A percentile compares a stretch with the other conserved stretches of the same genome.
phyloP scores from a whole-genome alignment of 1,140 invertebrate species.

The Pseudobourletiella spinata region DNA sequence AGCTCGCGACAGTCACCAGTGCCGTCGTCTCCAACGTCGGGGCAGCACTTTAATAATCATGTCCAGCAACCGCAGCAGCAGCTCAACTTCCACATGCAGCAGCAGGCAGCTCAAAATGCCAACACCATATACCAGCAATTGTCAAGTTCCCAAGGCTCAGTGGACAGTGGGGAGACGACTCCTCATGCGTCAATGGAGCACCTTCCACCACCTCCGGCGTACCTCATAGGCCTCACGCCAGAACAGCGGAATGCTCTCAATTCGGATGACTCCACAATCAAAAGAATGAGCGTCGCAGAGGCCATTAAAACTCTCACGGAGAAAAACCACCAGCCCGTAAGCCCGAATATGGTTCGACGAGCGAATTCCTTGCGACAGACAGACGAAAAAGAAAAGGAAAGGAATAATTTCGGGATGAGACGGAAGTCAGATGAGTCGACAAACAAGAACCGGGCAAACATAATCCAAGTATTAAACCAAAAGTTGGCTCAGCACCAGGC shows the following conservation, averaged over 20 bases:
- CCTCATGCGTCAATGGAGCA: slow-evolving; percentile 48
- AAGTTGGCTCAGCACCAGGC: slow-evolving; percentile 44
- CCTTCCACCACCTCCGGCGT: slow-evolving; percentile 73
- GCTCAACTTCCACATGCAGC: no score
- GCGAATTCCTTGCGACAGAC: slow-evolving; percentile 38
- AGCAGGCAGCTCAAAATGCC: slow-evolving; percentile 13
- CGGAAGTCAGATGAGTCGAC: background rate
- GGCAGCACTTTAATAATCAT: slow-evolving; percentile 1
- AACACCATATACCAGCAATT: slow-evolving; percentile 15
- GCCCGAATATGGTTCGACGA: slow-evolving; percentile 63
- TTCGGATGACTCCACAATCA: slow-evolving; percentile 24
- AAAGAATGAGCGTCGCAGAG: slow-evolving; percentile 61
- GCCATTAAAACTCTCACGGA: slow-evolving; percentile 76
- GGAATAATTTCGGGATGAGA: background rate
- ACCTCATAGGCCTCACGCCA: slow-evolving; percentile 56
- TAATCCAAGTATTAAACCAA: slow-evolving; percentile 60
- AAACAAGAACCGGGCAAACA: slow-evolving; percentile 32
- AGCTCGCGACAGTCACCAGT: slow-evolving; percentile 9
- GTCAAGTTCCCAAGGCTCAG: slow-evolving; percentile 24
- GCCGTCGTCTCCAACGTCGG: slow-evolving; percentile 4
- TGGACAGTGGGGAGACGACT: slow-evolving; percentile 36
- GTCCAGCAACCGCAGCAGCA: background rate
- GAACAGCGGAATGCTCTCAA: slow-evolving; percentile 29
- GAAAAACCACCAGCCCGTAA: slow-evolving; percentile 73
- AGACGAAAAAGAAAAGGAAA: slow-evolving; percentile 13